Base-by-base conservation (phyloP, 2,113 vertebrate genomes). In the Pachypanchax playfairii region DNA sequence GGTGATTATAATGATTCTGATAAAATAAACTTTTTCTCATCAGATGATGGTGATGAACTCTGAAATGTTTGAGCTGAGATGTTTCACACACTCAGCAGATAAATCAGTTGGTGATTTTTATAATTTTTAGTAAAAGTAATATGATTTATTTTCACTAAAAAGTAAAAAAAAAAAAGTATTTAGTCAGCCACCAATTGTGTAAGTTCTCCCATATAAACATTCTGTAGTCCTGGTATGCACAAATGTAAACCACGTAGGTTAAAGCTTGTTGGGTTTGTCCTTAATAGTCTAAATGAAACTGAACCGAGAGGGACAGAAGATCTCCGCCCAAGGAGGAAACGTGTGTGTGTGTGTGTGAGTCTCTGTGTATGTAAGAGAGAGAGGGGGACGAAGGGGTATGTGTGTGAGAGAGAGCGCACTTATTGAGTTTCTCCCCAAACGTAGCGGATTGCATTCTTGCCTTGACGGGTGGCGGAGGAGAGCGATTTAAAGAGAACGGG, bases 401-500 rank as follows among this genome's bases (percentile, higher is more conserved):
- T 25, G 55, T 8, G 62, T 9, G 55, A 15, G 64, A 26, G 69
- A 38, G 67, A 44, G 63, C 57, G 64, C 21, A 65, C 71, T 85
- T 79, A 41, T 67, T 82, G 77, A 75, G 77, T 80, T 80, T 82
- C 80, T 83, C 56, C 54, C 59, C 70, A 73, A 75, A 73, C 76
- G 63, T 61, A 66, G 48, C 68, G 36, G 49, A 52, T 63, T 74
- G 77, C 85, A 85, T 77, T 89, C 78, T 85, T 83, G 55, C 59
- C 72, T 75, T 70, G 58, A 41, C 53, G 51, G 64, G 65, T 54
- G 65, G 51, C 39, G 54, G 52, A 55, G 48, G 36, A 46, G 50
- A 77, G 65, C 59, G 28, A 54, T 51, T 22, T 22, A 31, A 2
- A 53, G 47, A 57, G 51, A 39, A 24, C 15, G 9, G 26, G 22